A percentile compares a stretch with the other conserved stretches of the same genome.
phyloP scores from a whole-genome alignment of 2,888 invertebrate genomes.

The Fragum whitleyi region DNA sequence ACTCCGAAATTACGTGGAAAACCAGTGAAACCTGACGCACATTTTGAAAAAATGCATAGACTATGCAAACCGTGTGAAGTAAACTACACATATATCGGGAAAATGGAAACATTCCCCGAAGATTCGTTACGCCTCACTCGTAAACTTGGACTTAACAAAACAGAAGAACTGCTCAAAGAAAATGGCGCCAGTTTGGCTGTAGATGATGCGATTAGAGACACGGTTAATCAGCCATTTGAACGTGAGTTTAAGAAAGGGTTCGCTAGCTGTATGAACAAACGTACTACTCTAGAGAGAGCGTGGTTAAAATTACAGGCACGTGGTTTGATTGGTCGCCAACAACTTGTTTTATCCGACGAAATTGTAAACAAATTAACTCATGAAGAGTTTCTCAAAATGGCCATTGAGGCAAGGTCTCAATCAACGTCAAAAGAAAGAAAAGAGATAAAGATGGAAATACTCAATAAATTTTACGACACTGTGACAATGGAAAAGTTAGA shows the following conservation, averaged over 20 bases:
- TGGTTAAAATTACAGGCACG: constrained; percentile 33
- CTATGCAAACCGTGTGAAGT: constrained; percentile 46
- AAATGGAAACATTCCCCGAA: constrained; percentile 36
- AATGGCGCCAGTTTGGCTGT: constrained; percentile 10
- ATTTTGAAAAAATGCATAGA: constrained; percentile 25
- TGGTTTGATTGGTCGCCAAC: constrained; percentile 34
- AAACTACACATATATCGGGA: constrained; percentile 48
- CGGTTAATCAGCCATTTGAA: constrained; percentile 32
- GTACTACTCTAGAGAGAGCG: constrained; percentile 20
- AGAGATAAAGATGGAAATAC: constrained; percentile 10
- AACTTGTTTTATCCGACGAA: background rate
- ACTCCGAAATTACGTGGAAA: background rate
- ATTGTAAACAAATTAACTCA: constrained; percentile 21
- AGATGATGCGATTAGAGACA: constrained; percentile 32
- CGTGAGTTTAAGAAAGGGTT: constrained; percentile 9
- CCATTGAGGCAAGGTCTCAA: constrained; percentile 12
- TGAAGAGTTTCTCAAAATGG: constrained; percentile 38
- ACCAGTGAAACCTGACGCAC: constrained; percentile 11
- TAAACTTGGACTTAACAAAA: constrained; percentile 13
- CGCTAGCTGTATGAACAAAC: constrained; percentile 4
- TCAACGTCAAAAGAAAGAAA: constrained; percentile 29
- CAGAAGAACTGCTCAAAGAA: constrained; percentile 10
- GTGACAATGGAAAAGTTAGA: constrained; percentile 28
- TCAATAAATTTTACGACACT: constrained; percentile 21
- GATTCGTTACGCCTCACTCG: constrained; percentile 34